Base-by-base conservation (phyloP, 2,888 invertebrate genomes). In the Beris morrisii region DNA sequence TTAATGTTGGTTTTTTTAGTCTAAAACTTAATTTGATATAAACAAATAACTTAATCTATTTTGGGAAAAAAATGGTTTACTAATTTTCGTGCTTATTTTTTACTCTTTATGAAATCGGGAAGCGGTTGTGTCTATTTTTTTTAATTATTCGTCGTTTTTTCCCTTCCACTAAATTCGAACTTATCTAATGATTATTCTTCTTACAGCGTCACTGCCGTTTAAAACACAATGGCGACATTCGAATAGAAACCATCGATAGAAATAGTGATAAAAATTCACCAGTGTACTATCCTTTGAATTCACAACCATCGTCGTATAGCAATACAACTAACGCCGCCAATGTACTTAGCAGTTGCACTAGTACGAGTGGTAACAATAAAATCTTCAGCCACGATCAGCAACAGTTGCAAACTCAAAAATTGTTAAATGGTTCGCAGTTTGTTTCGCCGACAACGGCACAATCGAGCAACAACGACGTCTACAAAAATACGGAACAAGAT, bases 221-320 rank as follows among this genome's bases (percentile, higher is more conserved):
- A 82, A 90, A 90, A 79, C 90, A 90, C 81, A 87, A 87, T 75
- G 90, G 90, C 73, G 85, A 89, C 73, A 88, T 90, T 74, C 86
- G 87, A 78, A 89, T 90, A 71, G 84, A 86, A 73, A 81, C 82
- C 73, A 79, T 80, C 75, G 80, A 80, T 74, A 78, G 79, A 38
- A 72, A 71, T 68, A 72, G 72, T 48, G 63, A 69, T 59, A 50
- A 73, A 57, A 73, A 73, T 65, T 65, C 74, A 66, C 77, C 79
- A 66, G 71, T 77, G 55, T 80, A 80, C 71, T 76, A 79, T 53
- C 79, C 79, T 15, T 72, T 79, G 69, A 76, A 75, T 67, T 61
- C 65, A 28, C 38, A 67, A 50, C 38, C 65, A 53, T 52, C 52
- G 4, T 22, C 52, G 9, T 50, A 50, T 38, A 38, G 38, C 9